A percentile compares a stretch with the other conserved stretches of the same genome.
phyloP scores from a whole-genome alignment of 2,797 vertebrate species.

The Adrianichthys oophorus region DNA sequence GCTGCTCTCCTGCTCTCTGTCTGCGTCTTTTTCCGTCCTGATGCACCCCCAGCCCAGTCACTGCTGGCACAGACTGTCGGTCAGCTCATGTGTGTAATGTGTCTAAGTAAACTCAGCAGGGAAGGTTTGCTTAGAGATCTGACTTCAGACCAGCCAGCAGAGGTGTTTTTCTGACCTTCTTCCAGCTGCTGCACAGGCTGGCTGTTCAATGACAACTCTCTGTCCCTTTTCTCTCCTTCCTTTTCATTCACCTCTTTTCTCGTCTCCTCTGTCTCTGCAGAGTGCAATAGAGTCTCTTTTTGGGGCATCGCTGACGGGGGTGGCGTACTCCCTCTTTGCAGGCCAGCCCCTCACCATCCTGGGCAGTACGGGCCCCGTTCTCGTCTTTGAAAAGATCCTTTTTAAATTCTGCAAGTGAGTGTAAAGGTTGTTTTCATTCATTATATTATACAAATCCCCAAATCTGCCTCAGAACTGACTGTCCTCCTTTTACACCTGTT shows the following conservation, averaged over 20 bases:
- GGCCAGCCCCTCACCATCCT: slow-evolving; percentile 97
- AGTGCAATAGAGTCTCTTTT: slow-evolving; percentile 98
- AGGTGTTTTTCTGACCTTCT: slow-evolving; percentile 31
- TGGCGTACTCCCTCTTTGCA: slow-evolving; percentile 94
- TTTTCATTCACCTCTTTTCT: slow-evolving; percentile 52
- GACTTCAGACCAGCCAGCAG: slow-evolving; percentile 40
- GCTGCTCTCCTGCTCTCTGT: slow-evolving; percentile 2
- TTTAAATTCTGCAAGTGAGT: slow-evolving; percentile 88
- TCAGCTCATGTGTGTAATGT: slow-evolving; percentile 57
- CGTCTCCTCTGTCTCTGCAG: slow-evolving; percentile 71
- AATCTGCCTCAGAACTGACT: neutral
- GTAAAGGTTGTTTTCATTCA: neutral
- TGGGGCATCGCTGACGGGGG: slow-evolving; percentile 95
- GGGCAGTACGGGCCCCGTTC: slow-evolving; percentile 96
- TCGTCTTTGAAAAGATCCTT: slow-evolving; percentile 98
- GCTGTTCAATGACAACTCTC: slow-evolving; percentile 46
- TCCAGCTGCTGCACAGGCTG: slow-evolving; percentile 21
- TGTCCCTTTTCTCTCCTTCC: slow-evolving; percentile 44
- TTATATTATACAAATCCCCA: neutral
- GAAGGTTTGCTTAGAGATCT: slow-evolving; percentile 28
- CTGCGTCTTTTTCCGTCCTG: slow-evolving; percentile 9
- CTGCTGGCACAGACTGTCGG: slow-evolving; percentile 49
- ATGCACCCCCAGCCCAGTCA: slow-evolving; percentile 34
- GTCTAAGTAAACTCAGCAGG: slow-evolving; percentile 53
- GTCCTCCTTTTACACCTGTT: slow-evolving; percentile 29